phyloP scores from a whole-genome alignment of 2,113 vertebrate species.

The Mugil cephalus region DNA sequence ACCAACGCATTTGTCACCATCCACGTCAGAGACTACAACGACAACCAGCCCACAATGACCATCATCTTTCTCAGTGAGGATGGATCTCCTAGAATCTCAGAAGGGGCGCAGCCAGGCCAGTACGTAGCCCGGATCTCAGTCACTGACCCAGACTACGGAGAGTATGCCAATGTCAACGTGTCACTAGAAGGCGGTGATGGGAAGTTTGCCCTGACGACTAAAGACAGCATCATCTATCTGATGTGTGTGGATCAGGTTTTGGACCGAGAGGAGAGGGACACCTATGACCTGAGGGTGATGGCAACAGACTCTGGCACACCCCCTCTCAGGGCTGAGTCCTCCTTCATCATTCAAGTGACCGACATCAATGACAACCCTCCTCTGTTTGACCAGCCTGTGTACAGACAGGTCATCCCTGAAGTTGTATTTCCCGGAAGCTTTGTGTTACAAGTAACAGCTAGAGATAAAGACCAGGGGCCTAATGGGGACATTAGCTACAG shows the following conservation, averaged over 20 bases:
- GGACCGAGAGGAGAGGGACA: conserved; percentile 94
- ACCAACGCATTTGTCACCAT: conserved; percentile 98
- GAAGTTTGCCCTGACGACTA: conserved; percentile 97
- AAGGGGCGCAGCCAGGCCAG: conserved; percentile 95
- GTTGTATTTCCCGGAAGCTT: conserved; percentile 96
- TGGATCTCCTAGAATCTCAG: conserved; percentile 93
- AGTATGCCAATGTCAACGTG: conserved; percentile 97
- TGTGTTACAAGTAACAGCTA: conserved; percentile 93
- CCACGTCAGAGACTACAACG: conserved; percentile 96
- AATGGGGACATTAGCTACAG: conserved; percentile 95
- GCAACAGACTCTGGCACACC: conserved; percentile 95
- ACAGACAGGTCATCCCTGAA: conserved; percentile 93
- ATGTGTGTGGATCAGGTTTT: conserved; percentile 95
- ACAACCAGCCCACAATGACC: conserved; percentile 99
- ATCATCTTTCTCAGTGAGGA: conserved; percentile 99
- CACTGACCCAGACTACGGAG: conserved; percentile 96
- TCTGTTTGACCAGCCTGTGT: conserved; percentile 91
- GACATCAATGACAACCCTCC: conserved; percentile 97
- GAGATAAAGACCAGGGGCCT: conserved; percentile 95
- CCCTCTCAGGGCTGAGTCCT: conserved; percentile 92
- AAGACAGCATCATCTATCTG: conserved; percentile 97
- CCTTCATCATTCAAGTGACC: conserved; percentile 92
- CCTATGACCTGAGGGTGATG: conserved; percentile 92
- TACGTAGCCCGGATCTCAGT: conserved; percentile 98
- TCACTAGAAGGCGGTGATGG: conserved; percentile 97